Evolutionary conservation across 2,113 vertebrate species (phyloP), one percentile per base, ranked within the genome.

Genomic region (Sprattus sprattus): DNA sequence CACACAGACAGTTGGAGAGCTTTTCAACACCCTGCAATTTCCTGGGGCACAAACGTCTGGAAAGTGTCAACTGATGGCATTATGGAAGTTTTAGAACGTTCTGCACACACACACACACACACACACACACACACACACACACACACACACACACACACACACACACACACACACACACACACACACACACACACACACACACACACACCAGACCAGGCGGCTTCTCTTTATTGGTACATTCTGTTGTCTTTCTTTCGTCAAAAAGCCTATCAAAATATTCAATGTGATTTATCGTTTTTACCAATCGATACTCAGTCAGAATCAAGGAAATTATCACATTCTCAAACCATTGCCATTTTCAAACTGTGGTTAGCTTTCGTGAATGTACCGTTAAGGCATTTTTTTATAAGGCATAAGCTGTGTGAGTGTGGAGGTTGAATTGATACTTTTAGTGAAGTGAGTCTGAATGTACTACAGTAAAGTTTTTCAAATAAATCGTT

Each of bases 21-120:
- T 82, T 83, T 52, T 90, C 87, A 83, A 85, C 83, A 54, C 86
- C 83, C 83, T 57, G 82, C 88, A 67, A 81, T 85, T 88, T 88
- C 87, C 83, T 83, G 39, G 71, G 82, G 85, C 86, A 28, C 28
- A 83, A 81, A 82, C n/a, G 22, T 89, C 84, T 81, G 46, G 67
- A 67, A 47, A 88, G 82, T 82, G 85, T 83, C 64, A 75, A 64
- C 46, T 83, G 47, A 45, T 44, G 83, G 64, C 50, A 32, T 50
- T 54, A 57, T 54, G 50, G 28, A 28, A 54, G 54, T 64, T 46
- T 25, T 25, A 45, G 39, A 81, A 64, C 54, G 28, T 84, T 67
- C 22, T 44, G 57, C 18, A 71, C 64, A 32, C 45, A 75, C 32
- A 32, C 50, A 83, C 47, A 44, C 32, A 71, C 64, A 32, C 82